Evolutionary conservation across 1,140 invertebrate species (phyloP).

Genomic region (Macrocentrus cingulum): DNA sequence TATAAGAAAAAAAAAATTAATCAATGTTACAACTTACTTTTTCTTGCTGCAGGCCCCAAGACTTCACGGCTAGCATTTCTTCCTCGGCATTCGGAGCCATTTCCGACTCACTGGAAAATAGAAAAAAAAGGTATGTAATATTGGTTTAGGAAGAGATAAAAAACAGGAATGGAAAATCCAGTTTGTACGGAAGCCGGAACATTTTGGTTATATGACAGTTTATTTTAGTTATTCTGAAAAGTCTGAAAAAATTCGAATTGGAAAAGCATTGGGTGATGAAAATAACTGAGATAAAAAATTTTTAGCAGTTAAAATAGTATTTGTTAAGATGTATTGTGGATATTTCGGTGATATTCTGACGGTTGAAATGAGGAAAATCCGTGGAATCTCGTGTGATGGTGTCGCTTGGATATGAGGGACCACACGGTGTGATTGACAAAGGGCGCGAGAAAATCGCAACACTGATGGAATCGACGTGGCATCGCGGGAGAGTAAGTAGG

Average conservation of each 20-base stretch:
- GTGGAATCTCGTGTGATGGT: background rate
- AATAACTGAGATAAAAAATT: no score
- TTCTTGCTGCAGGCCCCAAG: conserved; percentile 51
- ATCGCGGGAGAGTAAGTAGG: background rate
- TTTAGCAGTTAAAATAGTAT: no score
- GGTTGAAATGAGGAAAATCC: no score
- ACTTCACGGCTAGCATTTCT: conserved; percentile 52
- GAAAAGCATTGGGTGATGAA: no score
- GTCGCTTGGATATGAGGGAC: background rate
- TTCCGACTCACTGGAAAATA: conserved; percentile 52
- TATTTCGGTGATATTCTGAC: no score
- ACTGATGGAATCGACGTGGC: background rate
- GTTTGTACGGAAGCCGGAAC: conserved; percentile 11
- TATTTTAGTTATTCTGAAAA: no score
- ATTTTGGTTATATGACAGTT: no score
- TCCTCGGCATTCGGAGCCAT: conserved; percentile 59
- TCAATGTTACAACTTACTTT: conserved; percentile 41
- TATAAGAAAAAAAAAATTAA: no score
- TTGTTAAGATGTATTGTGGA: no score
- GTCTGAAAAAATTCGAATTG: no score
- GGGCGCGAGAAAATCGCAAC: conserved; percentile 5
- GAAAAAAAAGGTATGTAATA: conserved; percentile 28
- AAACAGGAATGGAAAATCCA: background rate
- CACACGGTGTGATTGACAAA: background rate
- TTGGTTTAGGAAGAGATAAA: background rate